Conservation (phyloP, 2,888 invertebrate species). For the Leptopilina syphax region DNA sequence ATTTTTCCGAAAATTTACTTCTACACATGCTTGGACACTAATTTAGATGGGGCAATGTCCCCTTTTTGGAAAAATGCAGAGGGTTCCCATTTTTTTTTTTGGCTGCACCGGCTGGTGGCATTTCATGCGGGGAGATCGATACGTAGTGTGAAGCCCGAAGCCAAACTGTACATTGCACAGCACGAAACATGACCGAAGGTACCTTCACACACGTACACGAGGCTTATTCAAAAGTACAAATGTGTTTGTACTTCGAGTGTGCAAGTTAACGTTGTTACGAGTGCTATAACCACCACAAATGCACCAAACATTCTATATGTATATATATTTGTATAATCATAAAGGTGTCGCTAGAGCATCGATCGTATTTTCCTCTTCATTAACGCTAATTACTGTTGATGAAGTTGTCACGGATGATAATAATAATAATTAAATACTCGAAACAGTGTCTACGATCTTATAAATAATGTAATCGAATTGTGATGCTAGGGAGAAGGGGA, state of each 20-base stretch:
- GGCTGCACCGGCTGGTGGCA: conserved; percentile 55
- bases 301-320: neutral
- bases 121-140: conserved; percentile 65
- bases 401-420: neutral
- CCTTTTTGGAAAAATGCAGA: conserved; percentile 47
- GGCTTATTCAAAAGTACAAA: neutral
- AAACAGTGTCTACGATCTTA: neutral
- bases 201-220: neutral
- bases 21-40: too few relatives aligned
- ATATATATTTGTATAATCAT: neutral
- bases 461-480: neutral
- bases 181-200: conserved; percentile 39
- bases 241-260: conserved; percentile 3
- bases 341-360: conserved; percentile 18
- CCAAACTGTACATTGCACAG: conserved; percentile 60
- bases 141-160: conserved; percentile 66
- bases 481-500: too few relatives aligned
- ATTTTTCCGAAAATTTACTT: too few relatives aligned
- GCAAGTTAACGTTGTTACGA: conserved; percentile 21
- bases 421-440: too few relatives aligned
- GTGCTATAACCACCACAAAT: neutral
- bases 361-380: conserved; percentile 31
- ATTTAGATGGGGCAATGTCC: too few relatives aligned
- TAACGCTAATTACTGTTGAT: conserved; percentile 15
- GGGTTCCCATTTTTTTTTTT: conserved; percentile 51